Base-by-base conservation (phyloP, 1,140 invertebrate species). In the Brachionus plicatilis region DNA sequence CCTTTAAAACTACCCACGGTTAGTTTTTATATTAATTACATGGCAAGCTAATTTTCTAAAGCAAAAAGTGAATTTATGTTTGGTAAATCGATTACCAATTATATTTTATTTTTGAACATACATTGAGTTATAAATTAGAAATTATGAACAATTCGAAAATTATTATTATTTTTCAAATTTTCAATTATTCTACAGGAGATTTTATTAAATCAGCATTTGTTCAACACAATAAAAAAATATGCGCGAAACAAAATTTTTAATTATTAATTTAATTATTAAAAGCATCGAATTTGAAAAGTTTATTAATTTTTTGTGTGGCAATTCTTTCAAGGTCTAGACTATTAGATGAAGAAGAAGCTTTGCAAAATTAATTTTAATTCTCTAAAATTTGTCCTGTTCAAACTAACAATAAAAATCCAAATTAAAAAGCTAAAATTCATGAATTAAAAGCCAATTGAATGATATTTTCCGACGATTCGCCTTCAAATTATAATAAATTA, bases 401-500 rank as follows among this genome's bases (percentile, higher is more conserved):
- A 6, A 27, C 53, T 60, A 24, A 20, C 20, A 60, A 60, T 8
- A 20, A 5, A 24, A 20, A 60, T 20, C 17, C 4, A 24, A 60
- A 60, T 20, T 60, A 9, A 60, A 60, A 60, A 17, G 20, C 53
- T 20, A 24, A 60, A 60, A 60, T 60, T 20, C n/a, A 60, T 60
- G 20, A 9, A 9, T 60, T 20, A 20, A 60, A 60, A 60, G 53
- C 53, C 20, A 20, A 60, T 60, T 68, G n/a, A 75, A 75, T 45
- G 33, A 43, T 75, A 75, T 75, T 43, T 43, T 60, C 53, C 53
- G 53, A 60, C 33, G 70, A 17, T 43, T 75, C 70, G 33, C 3
- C 6, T 75, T 41, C 14, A 75, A 75, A 75, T 75, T 75, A 75
- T 75, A 75, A 75, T 75, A 75, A 75, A 43, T 75, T 75, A 75